These are phyloP conservation scores for Acholoe squamosa DNA, from an alignment of 2,888 invertebrate genomes.

Conservation along the genomic window DNA sequence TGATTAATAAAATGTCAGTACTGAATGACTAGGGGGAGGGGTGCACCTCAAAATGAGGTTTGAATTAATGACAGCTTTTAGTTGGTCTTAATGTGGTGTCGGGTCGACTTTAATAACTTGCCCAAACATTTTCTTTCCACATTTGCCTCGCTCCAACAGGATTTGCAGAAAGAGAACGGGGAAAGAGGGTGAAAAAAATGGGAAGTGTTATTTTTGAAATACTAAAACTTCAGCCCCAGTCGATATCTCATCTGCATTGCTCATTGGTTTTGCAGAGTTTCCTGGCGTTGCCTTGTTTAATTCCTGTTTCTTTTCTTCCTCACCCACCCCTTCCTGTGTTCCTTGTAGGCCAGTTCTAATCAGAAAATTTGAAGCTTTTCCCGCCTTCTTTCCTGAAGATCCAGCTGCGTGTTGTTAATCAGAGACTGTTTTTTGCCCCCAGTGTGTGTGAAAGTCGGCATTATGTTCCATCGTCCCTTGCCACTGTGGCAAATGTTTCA, in stretches of 20 bases:
- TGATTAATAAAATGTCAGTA: no score
- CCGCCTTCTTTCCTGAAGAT: background rate
- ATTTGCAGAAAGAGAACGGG: background rate
- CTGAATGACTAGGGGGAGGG: background rate
- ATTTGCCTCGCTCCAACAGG: slow-evolving; percentile 1
- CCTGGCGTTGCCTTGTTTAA: background rate
- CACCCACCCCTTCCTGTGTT: background rate
- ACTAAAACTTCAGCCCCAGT: background rate
- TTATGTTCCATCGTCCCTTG: background rate
- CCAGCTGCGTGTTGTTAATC: slow-evolving; percentile 23
- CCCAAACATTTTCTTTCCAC: slow-evolving; percentile 20
- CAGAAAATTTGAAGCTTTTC: slow-evolving; percentile 28
- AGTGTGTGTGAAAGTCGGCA: background rate
- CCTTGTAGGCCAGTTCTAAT: slow-evolving; percentile 8
- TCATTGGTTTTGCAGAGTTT: background rate
- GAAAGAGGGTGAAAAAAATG: background rate
- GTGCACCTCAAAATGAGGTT: slow-evolving; percentile 27
- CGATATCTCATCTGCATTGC: slow-evolving; percentile 18
- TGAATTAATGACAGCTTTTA: slow-evolving; percentile 20
- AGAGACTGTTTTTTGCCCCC: background rate
- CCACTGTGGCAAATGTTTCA: background rate
- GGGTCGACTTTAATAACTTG: slow-evolving; percentile 27
- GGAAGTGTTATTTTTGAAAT: slow-evolving; percentile 6
- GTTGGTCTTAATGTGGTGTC: slow-evolving; percentile 11
- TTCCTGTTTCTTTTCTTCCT: background rate